Conservation (phyloP, 2,888 invertebrate species). For the Pardosa pseudoannulata region DNA sequence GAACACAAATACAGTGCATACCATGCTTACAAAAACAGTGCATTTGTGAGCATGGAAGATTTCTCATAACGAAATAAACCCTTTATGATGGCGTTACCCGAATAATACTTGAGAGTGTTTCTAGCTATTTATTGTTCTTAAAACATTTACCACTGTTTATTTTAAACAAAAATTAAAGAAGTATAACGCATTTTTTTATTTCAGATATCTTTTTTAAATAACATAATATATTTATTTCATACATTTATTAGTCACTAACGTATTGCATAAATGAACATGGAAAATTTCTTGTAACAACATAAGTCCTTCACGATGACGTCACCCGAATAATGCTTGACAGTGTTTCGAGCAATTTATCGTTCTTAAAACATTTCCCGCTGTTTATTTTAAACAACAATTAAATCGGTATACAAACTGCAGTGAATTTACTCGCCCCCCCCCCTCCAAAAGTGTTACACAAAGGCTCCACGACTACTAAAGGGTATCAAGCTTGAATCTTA, state of each 20-base stretch:
- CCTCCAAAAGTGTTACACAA: neutral
- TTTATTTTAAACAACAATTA: constrained; percentile 19
- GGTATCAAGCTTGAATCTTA: constrained; percentile 55
- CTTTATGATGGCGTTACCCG: neutral
- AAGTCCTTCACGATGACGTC: neutral
- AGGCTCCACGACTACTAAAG: constrained; percentile 5
- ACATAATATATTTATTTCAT: too few species aligned
- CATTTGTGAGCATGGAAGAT: too few species aligned
- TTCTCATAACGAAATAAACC: too few species aligned
- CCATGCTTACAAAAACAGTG: too few species aligned
- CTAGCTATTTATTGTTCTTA: neutral
- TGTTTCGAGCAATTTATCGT: neutral
- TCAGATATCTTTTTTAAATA: too few species aligned
- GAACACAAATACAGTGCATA: too few species aligned
- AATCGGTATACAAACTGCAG: neutral
- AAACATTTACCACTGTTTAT: neutral
- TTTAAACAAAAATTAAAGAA: constrained; percentile 9
- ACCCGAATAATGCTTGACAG: neutral
- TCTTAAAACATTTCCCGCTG: neutral
- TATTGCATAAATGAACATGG: too few species aligned
- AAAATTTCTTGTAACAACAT: neutral
- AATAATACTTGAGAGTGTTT: neutral
- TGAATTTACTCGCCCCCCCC: neutral
- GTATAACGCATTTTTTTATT: too few species aligned
- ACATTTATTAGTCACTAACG: too few species aligned